Conservation (phyloP, 2,113 vertebrate species). For the Stomatorhinus ivindoensis region DNA sequence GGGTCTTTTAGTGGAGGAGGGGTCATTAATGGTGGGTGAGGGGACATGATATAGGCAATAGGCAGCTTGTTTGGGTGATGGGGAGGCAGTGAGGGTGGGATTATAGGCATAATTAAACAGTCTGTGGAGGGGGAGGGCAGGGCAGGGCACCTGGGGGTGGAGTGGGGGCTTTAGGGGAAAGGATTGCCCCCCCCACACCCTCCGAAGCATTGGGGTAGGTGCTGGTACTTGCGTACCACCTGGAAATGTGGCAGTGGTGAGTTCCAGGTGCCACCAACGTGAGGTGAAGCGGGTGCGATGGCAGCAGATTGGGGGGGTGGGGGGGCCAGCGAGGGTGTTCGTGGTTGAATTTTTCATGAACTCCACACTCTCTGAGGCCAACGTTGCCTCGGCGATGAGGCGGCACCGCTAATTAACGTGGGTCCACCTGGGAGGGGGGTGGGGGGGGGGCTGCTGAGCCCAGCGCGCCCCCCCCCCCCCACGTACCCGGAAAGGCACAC, state of each 20-base stretch:
- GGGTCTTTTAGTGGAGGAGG: not conserved
- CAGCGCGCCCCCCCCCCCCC: not conserved
- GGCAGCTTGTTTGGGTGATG: not conserved
- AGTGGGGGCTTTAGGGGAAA: not conserved
- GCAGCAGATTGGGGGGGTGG: not conserved
- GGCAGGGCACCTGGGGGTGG: not conserved
- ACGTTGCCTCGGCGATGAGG: not conserved
- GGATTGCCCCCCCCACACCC: not conserved
- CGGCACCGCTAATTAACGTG: not conserved
- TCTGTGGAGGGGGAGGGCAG: not conserved
- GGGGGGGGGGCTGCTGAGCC: not conserved
- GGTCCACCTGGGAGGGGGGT: not conserved
- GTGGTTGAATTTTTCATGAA: slow-evolving; percentile 20
- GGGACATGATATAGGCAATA: not conserved
- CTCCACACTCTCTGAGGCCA: not conserved
- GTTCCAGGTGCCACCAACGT: not conserved
- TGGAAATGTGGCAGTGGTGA: not conserved
- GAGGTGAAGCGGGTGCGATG: not conserved
- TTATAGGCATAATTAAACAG: not conserved
- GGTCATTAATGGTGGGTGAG: not conserved
- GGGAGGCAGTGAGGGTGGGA: not conserved
- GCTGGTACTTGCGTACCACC: not conserved
- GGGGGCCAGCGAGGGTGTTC: not conserved
- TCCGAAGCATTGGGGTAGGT: not conserved
- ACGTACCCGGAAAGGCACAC: not conserved